Evolutionary conservation across 2,888 invertebrate genomes (phyloP).

Genomic region (Pseudococcus longispinus): DNA sequence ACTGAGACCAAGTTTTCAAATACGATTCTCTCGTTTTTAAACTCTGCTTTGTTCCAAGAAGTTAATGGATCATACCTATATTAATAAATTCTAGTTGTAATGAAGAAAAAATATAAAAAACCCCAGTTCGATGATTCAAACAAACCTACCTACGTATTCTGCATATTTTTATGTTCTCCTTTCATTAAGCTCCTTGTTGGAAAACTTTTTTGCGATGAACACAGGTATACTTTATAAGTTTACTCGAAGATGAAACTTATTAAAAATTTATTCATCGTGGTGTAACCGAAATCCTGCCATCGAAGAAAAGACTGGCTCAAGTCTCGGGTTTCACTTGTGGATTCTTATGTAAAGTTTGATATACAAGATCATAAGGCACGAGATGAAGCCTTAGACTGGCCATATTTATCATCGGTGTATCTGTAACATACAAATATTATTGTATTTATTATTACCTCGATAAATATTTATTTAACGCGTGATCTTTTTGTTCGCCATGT

Average conservation of each 20-base stretch:
- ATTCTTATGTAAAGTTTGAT: constrained; percentile 53
- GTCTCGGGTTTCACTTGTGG: constrained; percentile 56
- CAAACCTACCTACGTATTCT: not conserved
- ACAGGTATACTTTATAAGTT: not conserved
- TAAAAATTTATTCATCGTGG: not conserved
- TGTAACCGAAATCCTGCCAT: not conserved
- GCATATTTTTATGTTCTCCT: not conserved
- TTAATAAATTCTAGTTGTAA: too few relatives aligned
- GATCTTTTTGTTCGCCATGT: not conserved
- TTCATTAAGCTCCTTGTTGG: not conserved
- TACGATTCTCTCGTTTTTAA: not conserved
- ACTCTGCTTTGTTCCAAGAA: not conserved
- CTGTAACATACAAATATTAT: not conserved
- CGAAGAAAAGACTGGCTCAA: constrained; percentile 6
- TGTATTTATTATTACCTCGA: not conserved
- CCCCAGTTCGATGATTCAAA: not conserved
- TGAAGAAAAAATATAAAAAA: too few relatives aligned
- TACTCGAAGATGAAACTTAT: not conserved
- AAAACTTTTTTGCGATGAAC: not conserved
- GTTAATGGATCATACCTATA: too few relatives aligned
- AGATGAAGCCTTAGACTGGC: constrained; percentile 57
- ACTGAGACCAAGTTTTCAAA: not conserved
- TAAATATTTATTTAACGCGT: not conserved
- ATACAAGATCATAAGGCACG: constrained; percentile 52
- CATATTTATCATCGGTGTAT: constrained; percentile 18